Base-by-base conservation (phyloP, 2,888 invertebrate genomes). In the Machimus rusticus region DNA sequence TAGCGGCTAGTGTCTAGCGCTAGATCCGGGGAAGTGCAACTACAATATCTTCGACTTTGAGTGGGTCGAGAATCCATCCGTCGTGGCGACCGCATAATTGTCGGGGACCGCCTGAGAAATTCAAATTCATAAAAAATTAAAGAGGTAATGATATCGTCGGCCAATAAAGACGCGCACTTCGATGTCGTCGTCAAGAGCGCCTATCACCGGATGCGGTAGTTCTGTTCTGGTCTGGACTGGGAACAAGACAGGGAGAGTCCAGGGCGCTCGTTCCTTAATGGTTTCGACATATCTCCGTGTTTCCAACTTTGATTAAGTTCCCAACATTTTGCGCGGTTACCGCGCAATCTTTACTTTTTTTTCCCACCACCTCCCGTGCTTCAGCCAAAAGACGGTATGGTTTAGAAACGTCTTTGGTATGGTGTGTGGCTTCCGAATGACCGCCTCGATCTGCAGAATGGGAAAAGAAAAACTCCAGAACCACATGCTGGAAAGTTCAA, bases 241-340 rank as follows among this genome's bases (percentile, higher is more conserved):
- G 66, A 66, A 28, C 66, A 66, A 66, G 66, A 66, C 66, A 66
- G 66, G 66, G 66, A 66, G 66, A 66, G 66, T 66, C 66, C 66
- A 66, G 28, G 8, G 19, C 3, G 28, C n/a, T n/a, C 51, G 23
- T 66, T 57, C 37, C 37, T 66, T 82, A 66, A 82, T 82, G 82
- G 37, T 34, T 79, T 57, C 37, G 39, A 81, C 57, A 82, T 82
- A 79, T 46, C 51, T 79, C 43, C 51, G 46, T 51, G 79, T 79
- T 79, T 55, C 31, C 79, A 46, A 31, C 79, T 79, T 79, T 79
- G 79, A 79, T 79, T 79, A 79, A 79, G 37, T 37, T 76, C 76
- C 66, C 66, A 66, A 28, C 51, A 66, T 66, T 66, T 66, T 19
- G 9, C 66, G 66, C 23, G 66, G 66, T 66, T 14, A 76, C 76